Base-by-base conservation (phyloP, 2,888 invertebrate genomes). In the Trissoscelio sp. region DNA sequence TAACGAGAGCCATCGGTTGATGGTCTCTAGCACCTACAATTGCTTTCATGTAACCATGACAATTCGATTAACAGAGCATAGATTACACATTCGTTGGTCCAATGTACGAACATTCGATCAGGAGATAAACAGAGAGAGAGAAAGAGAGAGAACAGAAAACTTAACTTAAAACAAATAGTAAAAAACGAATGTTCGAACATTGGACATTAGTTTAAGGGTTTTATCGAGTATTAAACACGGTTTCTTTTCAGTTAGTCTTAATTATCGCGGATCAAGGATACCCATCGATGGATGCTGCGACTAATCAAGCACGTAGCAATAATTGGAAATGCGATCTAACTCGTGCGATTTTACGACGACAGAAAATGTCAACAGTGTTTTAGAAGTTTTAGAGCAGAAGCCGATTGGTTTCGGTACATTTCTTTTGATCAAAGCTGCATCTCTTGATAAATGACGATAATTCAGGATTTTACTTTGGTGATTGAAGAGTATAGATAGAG, bases 1-100 rank as follows among this genome's bases (percentile, higher is more conserved):
- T 69, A 51, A 64, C 18, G 66, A 73, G 80, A 81, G 67, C 73
- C 74, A 75, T 37, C 39, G 42, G 46, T 64, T 22, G 44, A 73
- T 67, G 62, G 66, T 66, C 64, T 79, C 69, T 58, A 83, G 82
- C 80, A 82, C 82, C 83, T 81, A 73, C 28, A 6, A 57, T 57
- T 57, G 42, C 18, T 5, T 39, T 48, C 16, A 20, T 46, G 16
- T 28, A 58, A 20, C 12, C 46, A 46, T 20, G 7, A 34, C 18
- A 6, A 34, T 4, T 34, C 34, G 46, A 46, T 22, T 24, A 37
- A 14, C n/a, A 11, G 31, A 42, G 9, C 12, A 34, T 34, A 48
- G 7, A 28, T 44, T 34, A 64, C 9, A 79, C 69, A n/a, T 51
- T 78, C 31, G 64, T 62, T 37, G 58, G 57, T 53, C 80, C 81